Base-by-base conservation (phyloP, 2,888 invertebrate species). In the Tetragnatha montana region DNA sequence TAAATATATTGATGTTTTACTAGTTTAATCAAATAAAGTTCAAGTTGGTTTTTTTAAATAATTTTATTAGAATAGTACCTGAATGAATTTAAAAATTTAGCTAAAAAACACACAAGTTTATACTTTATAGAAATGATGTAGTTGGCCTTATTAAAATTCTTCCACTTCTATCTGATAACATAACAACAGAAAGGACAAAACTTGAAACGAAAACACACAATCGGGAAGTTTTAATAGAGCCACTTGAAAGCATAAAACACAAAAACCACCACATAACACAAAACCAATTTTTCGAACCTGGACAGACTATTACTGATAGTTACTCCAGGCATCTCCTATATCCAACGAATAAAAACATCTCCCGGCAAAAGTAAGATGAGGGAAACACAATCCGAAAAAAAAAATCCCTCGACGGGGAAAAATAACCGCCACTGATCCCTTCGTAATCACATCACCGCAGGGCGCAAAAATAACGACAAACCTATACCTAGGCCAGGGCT, bases 401-500 rank as follows among this genome's bases (percentile, higher is more conserved):
- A 83, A 68, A 47, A 49, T 73, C 50, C 60, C 8, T 17, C 12
- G 60, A n/a, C 51, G n/a, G 35, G 47, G 75, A 75, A 75, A 69
- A 83, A 83, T 75, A 78, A 85, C 78, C 60, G 68, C 51, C 22
- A 50, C 78, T 78, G 85, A 85, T 78, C 71, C 85, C 49, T 17
- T 50, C 12, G 85, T 78, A 85, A 85, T 78, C 78, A 85, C 78
- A 85, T 78, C 78, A 78, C 22, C 75, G 75, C 17, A 49, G 70
- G 21, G 22, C 35, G 50, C 78, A 84, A 68, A 49, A 69, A 60
- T 49, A 21, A 6, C 21, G 7, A 74, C 14, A 60, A 60, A 22
- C 49, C 19, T 22, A 21, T 51, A 79, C 19, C 6, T 21, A 49
- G 14, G 14, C n/a, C 78, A 71, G 49, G 71, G 78, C 69, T 78